Conservation (phyloP, 2,113 vertebrate species). For the Brachypodius melanocephalos region DNA sequence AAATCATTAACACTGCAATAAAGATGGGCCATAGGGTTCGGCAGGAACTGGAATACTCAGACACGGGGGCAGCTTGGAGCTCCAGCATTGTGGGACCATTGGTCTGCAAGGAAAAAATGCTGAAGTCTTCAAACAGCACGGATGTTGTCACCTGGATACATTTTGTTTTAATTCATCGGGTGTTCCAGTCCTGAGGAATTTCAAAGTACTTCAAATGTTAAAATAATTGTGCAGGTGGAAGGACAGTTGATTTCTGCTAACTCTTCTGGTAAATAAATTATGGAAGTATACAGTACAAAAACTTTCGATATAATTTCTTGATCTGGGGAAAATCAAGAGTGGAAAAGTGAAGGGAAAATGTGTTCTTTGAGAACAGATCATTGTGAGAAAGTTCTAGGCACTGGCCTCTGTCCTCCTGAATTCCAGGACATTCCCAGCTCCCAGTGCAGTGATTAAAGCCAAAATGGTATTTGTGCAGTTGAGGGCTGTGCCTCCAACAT, state of each 20-base stretch:
- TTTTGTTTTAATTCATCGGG: neutral
- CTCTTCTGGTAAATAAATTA: neutral
- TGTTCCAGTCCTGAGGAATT: neutral
- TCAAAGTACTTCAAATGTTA: neutral
- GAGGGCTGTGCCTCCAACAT: neutral
- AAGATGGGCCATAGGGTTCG: neutral
- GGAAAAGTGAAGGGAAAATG: neutral
- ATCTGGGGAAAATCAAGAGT: neutral
- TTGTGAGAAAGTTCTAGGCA: neutral
- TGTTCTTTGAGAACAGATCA: neutral
- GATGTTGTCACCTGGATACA: neutral
- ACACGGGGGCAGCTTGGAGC: neutral
- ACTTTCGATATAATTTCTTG: neutral
- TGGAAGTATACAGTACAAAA: neutral
- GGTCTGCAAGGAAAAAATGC: neutral
- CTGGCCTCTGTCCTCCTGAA: neutral
- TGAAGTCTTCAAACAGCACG: neutral
- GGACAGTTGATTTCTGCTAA: neutral
- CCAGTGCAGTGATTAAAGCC: neutral
- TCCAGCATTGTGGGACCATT: neutral
- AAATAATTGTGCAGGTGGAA: neutral
- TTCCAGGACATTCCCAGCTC: neutral
- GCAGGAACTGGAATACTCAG: neutral
- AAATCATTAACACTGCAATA: conserved; percentile 17
- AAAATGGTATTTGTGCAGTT: neutral